Evolutionary conservation across 2,797 vertebrate genomes (phyloP).

Genomic region (Sebastes paucispinis): DNA sequence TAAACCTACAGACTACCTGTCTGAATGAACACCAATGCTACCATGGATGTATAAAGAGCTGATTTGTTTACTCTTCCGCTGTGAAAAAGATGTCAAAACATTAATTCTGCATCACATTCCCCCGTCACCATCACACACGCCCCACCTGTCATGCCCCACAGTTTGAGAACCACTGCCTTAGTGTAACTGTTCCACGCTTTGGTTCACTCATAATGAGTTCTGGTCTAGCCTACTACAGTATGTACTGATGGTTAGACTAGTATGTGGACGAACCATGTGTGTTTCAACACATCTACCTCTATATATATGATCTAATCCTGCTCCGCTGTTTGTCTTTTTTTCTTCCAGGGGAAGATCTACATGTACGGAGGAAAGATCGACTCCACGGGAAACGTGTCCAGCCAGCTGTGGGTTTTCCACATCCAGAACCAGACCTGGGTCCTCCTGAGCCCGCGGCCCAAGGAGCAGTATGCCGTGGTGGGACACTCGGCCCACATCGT

Average conservation of each 20-base stretch:
- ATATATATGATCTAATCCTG: not conserved
- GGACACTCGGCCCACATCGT: constrained; percentile 95
- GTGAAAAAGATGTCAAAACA: too few species aligned
- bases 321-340: fast-evolving
- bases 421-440: constrained; percentile 91
- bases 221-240: not conserved
- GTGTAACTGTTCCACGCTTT: not conserved
- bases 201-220: not conserved
- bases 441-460: constrained; percentile 78
- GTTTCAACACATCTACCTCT: not conserved
- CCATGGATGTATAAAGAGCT: too few species aligned
- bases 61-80: too few species aligned
- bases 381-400: constrained; percentile 92
- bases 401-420: constrained; percentile 93
- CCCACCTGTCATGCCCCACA: too few species aligned
- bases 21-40: too few species aligned
- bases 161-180: not conserved
- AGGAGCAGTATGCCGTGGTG: constrained; percentile 95
- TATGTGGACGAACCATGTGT: not conserved
- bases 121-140: fast-evolving
- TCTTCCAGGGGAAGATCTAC: constrained; percentile 89
- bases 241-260: not conserved
- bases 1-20: too few species aligned
- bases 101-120: too few species aligned
- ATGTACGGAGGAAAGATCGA: constrained; percentile 99